Conservation (phyloP, 2,797 vertebrate species). For the Sphenopsis melanotis region DNA sequence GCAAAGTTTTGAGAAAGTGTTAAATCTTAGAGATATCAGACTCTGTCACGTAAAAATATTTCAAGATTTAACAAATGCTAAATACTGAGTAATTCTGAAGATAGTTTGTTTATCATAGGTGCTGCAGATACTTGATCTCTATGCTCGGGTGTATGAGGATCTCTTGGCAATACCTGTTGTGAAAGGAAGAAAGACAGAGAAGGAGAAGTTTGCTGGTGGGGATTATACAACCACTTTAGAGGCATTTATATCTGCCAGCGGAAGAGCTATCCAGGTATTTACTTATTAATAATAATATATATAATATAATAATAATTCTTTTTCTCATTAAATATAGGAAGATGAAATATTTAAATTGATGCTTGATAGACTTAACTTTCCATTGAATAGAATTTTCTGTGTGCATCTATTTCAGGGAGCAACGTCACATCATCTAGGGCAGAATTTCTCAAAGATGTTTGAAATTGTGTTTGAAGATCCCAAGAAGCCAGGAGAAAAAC, state of each 20-base stretch:
- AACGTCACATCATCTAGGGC: constrained; percentile 96
- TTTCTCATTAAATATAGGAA: background rate
- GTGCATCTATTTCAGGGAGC: constrained; percentile 80
- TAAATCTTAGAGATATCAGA: background rate
- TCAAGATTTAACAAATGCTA: background rate
- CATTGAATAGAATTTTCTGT: background rate
- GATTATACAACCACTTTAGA: constrained; percentile 97
- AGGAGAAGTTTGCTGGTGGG: constrained; percentile 97
- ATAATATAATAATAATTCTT: background rate
- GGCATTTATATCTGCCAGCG: constrained; percentile 95
- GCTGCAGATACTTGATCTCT: constrained; percentile 92
- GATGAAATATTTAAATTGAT: background rate
- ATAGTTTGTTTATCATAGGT: constrained; percentile 75
- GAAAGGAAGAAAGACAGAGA: constrained; percentile 95
- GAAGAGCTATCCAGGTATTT: constrained; percentile 93
- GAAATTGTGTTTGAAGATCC: constrained; percentile 97
- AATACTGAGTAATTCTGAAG: background rate
- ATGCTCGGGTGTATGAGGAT: constrained; percentile 91
- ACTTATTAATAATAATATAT: too few species aligned
- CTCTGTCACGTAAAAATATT: background rate
- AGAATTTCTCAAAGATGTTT: constrained; percentile 98
- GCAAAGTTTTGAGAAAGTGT: background rate
- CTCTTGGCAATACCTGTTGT: constrained; percentile 97
- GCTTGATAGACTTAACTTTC: background rate
- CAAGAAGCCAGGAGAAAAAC: constrained; percentile 92